These are phyloP conservation scores for Passerina amoena DNA, from an alignment of 2,113 vertebrate genomes.

Conservation along the genomic window DNA sequence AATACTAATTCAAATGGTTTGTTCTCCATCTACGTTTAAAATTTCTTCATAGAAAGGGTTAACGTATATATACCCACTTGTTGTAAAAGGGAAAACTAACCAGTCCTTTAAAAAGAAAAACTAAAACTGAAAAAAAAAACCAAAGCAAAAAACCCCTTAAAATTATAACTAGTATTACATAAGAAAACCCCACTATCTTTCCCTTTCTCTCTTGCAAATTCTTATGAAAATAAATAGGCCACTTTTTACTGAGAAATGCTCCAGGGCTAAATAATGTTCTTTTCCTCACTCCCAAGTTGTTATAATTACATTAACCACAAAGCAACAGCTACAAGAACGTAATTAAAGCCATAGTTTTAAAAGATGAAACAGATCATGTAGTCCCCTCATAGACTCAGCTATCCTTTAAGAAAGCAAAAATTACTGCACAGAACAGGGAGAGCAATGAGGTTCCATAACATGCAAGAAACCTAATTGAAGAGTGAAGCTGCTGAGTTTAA, in stretches of 20 bases:
- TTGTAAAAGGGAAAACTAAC: background rate
- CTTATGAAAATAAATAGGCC: slow-evolving; percentile 9
- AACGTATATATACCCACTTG: background rate
- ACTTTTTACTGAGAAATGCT: slow-evolving; percentile 17
- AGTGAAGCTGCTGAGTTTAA: slow-evolving; percentile 42
- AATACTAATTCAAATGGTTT: background rate
- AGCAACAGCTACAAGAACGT: slow-evolving; percentile 2
- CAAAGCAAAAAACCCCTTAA: background rate
- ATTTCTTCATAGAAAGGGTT: background rate
- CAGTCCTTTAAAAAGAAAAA: background rate
- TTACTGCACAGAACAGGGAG: background rate
- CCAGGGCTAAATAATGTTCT: slow-evolving; percentile 2
- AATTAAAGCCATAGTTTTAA: slow-evolving; percentile 45
- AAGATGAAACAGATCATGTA: background rate
- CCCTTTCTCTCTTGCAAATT: background rate
- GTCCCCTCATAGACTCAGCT: background rate
- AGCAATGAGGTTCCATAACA: background rate
- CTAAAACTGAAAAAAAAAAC: rapidly evolving
- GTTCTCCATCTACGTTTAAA: background rate
- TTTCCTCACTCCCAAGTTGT: background rate
- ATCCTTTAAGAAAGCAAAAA: slow-evolving; percentile 19
- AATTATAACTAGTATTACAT: background rate
- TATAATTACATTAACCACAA: slow-evolving; percentile 14
- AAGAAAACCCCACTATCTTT: background rate
- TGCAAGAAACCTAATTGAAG: background rate